Base-by-base conservation (phyloP, 2,797 vertebrate genomes). In the Salarias fasciatus region DNA sequence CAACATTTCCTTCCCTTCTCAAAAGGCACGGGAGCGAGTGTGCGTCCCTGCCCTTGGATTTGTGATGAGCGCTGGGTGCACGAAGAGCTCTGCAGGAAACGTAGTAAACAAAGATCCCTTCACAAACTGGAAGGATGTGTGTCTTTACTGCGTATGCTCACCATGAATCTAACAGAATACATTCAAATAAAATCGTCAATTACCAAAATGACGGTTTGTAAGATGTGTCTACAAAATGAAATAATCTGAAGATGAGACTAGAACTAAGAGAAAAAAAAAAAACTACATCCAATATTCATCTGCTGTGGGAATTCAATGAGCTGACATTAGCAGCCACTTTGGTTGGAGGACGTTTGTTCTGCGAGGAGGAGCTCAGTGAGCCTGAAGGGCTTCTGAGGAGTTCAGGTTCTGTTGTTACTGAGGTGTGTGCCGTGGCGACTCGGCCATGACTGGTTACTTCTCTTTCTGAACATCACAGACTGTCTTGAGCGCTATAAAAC, bases 201-300 rank as follows among this genome's bases (percentile, higher is more conserved):
- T 18, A 24, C 24, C 18, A 3, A 24, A 2, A 18, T 24, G 24
- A 2, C 3, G 18, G 18, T 24, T 3, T 24, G 18, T 24, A n/a
- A n/a, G 18, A 24, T 2, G 41, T 37, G 10, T 30, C 57, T 50
- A 41, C 28, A 65, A 60, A 65, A 68, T 43, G 11, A 40, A 58
- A 1, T 51, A 42, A 49, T 41, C 55, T 35, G 0, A 12, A 78
- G 38, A 52, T 35, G 3, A 47, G 44, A 59, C 56, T 66, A 60
- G 41, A 71, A 58, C 42, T 47, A 59, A 56, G 54, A 51, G 54
- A 72, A 69, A 54, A 72, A 55, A 51, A 54, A 72, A 69, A 54
- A 72, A 55, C 44, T 47, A 29, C 69, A 84, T 86, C 69, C 85
- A 86, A 86, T 88, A 87, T 83, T 89, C 60, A 86, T 87, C 58